Conservation (phyloP, 1,140 invertebrate species). For the Harlomillsia oculata region DNA sequence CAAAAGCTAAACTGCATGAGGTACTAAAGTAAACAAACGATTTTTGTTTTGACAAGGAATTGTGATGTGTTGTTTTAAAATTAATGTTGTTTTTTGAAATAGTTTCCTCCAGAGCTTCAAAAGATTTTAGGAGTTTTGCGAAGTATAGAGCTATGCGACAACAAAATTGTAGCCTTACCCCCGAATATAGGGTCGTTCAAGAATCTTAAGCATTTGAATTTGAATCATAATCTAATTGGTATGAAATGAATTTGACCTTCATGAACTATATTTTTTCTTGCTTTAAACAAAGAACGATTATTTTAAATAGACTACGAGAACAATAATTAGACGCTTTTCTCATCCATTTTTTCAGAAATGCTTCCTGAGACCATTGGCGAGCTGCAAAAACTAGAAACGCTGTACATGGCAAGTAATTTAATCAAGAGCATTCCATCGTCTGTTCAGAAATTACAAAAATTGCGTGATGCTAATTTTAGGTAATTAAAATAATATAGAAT, state of each 20-base stretch:
- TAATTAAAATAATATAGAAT: slow-evolving; percentile 21
- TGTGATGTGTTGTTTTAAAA: neutral
- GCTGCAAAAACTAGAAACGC: slow-evolving; percentile 48
- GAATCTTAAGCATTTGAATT: slow-evolving; percentile 69
- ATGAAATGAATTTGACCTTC: slow-evolving; percentile 28
- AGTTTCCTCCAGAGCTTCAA: slow-evolving; percentile 44
- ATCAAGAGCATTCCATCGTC: slow-evolving; percentile 40
- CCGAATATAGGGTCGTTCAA: slow-evolving; percentile 67
- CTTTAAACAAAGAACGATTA: no score
- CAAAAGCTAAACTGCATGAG: slow-evolving; percentile 65
- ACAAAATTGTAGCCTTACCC: slow-evolving; percentile 69
- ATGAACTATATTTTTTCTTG: slow-evolving; percentile 58
- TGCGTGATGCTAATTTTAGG: slow-evolving; percentile 37
- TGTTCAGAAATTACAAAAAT: slow-evolving; percentile 39
- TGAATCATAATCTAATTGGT: slow-evolving; percentile 49
- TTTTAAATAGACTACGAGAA: slow-evolving; percentile 48
- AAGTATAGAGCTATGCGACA: slow-evolving; percentile 82
- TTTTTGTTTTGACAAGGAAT: neutral
- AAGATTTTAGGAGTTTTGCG: slow-evolving; percentile 55
- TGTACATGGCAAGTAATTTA: slow-evolving; percentile 44
- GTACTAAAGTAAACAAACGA: slow-evolving; percentile 33
- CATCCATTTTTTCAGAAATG: slow-evolving; percentile 19
- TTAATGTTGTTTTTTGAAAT: slow-evolving; percentile 14
- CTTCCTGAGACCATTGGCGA: slow-evolving; percentile 44
- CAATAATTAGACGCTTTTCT: neutral